Evolutionary conservation across 2,888 invertebrate genomes (phyloP).

Genomic region (Rhyacophila evoluta): DNA sequence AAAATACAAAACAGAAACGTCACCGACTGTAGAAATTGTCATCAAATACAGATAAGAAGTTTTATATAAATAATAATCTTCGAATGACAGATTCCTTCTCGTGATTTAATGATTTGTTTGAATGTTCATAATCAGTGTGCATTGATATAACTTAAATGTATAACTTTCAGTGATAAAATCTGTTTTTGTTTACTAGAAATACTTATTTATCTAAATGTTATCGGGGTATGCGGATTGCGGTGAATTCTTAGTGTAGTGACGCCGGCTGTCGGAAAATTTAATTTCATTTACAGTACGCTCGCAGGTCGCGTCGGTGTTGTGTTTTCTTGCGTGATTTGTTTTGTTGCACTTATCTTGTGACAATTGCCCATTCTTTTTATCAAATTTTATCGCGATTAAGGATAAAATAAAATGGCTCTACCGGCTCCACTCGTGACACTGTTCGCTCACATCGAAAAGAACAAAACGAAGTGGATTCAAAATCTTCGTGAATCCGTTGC

Average conservation of each 20-base stretch:
- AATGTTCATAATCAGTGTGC: no score
- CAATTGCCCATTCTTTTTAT: neutral
- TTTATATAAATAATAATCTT: no score
- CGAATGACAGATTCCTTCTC: no score
- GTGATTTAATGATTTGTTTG: no score
- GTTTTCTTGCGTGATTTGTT: neutral
- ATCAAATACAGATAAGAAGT: no score
- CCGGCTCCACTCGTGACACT: slow-evolving; percentile 61
- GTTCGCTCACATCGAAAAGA: slow-evolving; percentile 82
- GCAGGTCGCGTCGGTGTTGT: neutral
- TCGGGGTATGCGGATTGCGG: neutral
- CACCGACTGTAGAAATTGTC: no score
- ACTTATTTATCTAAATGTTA: neutral
- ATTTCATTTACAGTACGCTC: slow-evolving; percentile 26
- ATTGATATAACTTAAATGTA: no score
- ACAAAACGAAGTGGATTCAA: slow-evolving; percentile 81
- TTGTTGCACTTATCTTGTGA: neutral
- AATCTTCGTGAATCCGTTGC: slow-evolving; percentile 88
- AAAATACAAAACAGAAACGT: no score
- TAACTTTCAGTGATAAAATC: neutral
- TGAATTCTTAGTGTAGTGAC: no score
- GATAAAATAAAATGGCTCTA: slow-evolving; percentile 60
- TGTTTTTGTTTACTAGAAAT: neutral
- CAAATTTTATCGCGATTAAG: neutral
- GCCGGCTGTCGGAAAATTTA: neutral